Conservation (phyloP, 2,113 vertebrate species). For the Anas platyrhynchos region DNA sequence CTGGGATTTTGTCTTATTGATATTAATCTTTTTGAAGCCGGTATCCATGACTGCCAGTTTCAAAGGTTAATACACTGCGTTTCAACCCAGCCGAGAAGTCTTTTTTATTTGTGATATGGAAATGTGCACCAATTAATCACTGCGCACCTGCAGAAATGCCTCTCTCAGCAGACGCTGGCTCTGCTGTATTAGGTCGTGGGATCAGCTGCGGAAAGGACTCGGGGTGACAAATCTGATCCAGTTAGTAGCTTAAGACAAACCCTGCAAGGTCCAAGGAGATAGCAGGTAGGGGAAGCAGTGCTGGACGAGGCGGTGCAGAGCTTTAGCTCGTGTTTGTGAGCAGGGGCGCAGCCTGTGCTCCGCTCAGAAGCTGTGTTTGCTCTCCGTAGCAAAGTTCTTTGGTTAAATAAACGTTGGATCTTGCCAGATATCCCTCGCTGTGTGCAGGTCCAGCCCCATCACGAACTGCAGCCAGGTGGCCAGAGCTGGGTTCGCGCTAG, state of each 20-base stretch:
- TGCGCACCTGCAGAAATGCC: constrained; percentile 28
- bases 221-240: background rate
- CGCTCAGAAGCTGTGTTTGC: background rate
- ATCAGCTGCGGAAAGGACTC: background rate
- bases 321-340: background rate
- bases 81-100: background rate
- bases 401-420: background rate
- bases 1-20: constrained; percentile 24
- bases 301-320: background rate
- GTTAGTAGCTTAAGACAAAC: background rate
- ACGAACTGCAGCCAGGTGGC: background rate
- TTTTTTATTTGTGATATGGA: constrained; percentile 9
- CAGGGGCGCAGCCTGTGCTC: background rate
- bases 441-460: background rate
- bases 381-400: background rate
- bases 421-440: background rate
- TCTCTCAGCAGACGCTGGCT: background rate
- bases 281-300: background rate
- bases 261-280: background rate
- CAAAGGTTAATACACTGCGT: constrained; percentile 28
- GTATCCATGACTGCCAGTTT: constrained; percentile 46
- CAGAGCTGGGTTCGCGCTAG: background rate
- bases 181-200: background rate
- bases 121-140: constrained; percentile 26
- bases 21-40: constrained; percentile 48